Conservation (phyloP, 2,888 invertebrate species). For the Diabrotica balteata region DNA sequence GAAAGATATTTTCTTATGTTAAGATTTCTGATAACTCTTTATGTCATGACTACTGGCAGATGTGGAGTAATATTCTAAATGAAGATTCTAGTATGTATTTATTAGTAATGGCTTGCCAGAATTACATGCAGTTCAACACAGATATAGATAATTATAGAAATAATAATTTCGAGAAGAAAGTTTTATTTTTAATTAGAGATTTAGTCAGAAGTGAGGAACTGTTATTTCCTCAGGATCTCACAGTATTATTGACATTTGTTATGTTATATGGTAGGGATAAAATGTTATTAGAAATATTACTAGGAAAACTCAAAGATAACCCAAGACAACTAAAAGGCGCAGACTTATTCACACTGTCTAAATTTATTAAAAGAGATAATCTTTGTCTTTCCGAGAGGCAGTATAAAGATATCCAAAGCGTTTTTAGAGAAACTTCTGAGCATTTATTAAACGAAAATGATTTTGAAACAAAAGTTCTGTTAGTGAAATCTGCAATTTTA, state of each 20-base stretch:
- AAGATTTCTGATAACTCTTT: constrained; percentile 61
- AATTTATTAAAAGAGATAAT: constrained; percentile 14
- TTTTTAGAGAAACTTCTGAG: constrained; percentile 34
- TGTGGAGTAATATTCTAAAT: constrained; percentile 55
- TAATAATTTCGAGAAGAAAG: constrained; percentile 59
- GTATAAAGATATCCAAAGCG: constrained; percentile 29
- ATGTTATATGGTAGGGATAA: constrained; percentile 29
- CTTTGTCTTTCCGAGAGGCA: constrained; percentile 26
- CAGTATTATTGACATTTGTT: constrained; percentile 38
- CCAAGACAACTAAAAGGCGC: constrained; percentile 26
- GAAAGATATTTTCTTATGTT: constrained; percentile 60
- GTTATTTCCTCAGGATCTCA: constrained; percentile 58
- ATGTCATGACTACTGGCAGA: constrained; percentile 62
- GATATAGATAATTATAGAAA: constrained; percentile 64
- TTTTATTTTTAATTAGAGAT: constrained; percentile 57
- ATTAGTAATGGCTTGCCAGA: constrained; percentile 60
- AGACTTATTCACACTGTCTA: constrained; percentile 33
- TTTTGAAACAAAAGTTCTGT: constrained; percentile 23
- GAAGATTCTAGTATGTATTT: constrained; percentile 46
- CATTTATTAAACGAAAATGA: constrained; percentile 26
- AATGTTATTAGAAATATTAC: constrained; percentile 47
- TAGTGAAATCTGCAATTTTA: constrained; percentile 49
- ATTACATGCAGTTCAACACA: constrained; percentile 65
- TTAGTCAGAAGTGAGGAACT: constrained; percentile 53
- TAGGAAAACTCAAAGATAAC: constrained; percentile 40